Percentiles rank a stretch among this genome's conserved stretches.
Evolutionary conservation across 2,888 invertebrate species (phyloP).

Genomic region (Sphaeridia pumilis): DNA sequence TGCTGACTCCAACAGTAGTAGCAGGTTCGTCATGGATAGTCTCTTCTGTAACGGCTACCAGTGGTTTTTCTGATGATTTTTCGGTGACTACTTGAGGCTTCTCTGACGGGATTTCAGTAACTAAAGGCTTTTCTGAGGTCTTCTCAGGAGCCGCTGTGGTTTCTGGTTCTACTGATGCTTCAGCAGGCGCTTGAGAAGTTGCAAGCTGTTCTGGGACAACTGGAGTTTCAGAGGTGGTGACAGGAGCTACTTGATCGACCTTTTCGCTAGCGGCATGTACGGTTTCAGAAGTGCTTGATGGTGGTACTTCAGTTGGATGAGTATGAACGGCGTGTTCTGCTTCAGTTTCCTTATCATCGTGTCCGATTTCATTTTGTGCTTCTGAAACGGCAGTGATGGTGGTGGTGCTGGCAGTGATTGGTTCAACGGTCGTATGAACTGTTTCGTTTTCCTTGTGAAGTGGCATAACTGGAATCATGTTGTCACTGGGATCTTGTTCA

Average conservation of each 20-base stretch:
- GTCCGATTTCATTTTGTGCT: neutral
- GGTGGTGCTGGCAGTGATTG: neutral
- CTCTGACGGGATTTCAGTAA: too few relatives aligned
- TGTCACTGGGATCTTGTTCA: conserved; percentile 15
- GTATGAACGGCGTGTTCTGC: neutral
- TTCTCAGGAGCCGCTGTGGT: neutral
- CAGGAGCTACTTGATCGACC: neutral
- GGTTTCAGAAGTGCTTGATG: neutral
- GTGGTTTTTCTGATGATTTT: neutral
- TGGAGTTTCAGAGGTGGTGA: neutral
- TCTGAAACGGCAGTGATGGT: neutral
- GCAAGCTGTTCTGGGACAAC: neutral
- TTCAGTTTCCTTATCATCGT: neutral
- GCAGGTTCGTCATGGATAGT: too few relatives aligned
- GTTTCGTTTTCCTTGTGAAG: conserved; percentile 19
- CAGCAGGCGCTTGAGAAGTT: neutral
- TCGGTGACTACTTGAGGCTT: neutral
- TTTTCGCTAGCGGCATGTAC: neutral
- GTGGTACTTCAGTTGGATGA: neutral
- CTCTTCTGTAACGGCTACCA: too few relatives aligned
- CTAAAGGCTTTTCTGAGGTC: too few relatives aligned
- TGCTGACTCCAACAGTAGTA: too few relatives aligned
- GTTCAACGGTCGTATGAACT: conserved; percentile 8
- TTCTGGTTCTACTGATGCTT: neutral
- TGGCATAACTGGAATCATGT: conserved; percentile 20